Evolutionary conservation across 2,113 vertebrate species (phyloP), one percentile per base, ranked within the genome.

Genomic region (Eclectus roratus): DNA sequence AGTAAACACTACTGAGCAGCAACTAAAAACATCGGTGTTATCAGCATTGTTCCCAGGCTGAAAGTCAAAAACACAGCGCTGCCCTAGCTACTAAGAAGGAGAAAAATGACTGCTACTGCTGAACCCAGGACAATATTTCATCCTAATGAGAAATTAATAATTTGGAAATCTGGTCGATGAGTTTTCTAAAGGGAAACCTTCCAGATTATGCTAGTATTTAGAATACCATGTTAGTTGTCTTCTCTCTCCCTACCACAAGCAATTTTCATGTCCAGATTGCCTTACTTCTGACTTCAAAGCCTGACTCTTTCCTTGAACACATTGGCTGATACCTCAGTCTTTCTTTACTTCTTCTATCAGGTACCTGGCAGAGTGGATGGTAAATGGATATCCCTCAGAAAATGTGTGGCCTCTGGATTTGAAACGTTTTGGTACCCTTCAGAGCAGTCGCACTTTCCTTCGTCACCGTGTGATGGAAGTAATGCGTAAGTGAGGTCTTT

Each of bases 381-480:
- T 99, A 16, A 98, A 99, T 10, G 99, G 99, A 4, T 99, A 99
- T 88, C 99, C 99, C 0, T 99, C 98, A 0, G 98, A 98, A 74
- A 99, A 99, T 1, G 98, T 99, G 35, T 99, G 99, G 99, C 98
- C 99, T 2, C 95, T 99, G 97, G 99, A 99, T 94, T 95, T 99
- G 97, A 99, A 99, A 35, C 99, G 99, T 80, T 99, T 99, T 46
- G 99, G 99, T 4, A 98, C 98, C 85, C 98, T 99, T 28, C 99
- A 99, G 97, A 99, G 99, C 98, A 99, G 99, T 79, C 98, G 99
- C 16, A 99, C 99, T 24, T 99, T 99, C 97, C 97, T 99, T 64
- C 98, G 99, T 23, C 99, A 99, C 95, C 98, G 99, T 9, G 99
- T 99, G 74, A 99, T 99, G 99, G 99, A 99, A 97, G 99, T 99